Evolutionary conservation across 1,140 invertebrate genomes (phyloP), one percentile per base, ranked within the genome.

Genomic region (Reticulitermes speratus): DNA sequence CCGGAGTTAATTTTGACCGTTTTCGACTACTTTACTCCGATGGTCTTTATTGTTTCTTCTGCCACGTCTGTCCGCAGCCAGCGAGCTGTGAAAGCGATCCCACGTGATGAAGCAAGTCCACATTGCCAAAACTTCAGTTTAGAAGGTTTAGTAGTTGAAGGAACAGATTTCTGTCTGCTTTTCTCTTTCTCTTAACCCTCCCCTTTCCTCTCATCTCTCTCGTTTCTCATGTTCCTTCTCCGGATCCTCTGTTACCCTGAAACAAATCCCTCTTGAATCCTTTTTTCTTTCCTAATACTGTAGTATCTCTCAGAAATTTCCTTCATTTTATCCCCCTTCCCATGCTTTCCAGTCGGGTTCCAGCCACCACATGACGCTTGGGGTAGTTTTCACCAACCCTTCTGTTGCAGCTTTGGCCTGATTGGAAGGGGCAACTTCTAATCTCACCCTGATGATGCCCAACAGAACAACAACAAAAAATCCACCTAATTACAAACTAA

Each of bases 401-500:
- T 75, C 65, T 75, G 65, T 75, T 75, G 65, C 65, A n/a, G n/a
- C n/a, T 9, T 25, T 0, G n/a, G 25, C 65, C n/a, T 30, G n/a
- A 75, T 75, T 30, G 65, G 65, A 75, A 75, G 65, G 65, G n/a
- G 65, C 65, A 75, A 75, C 65, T 75, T 75, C 65, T 75, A 75
- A 75, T 75, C 65, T 75, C n/a, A 75, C 9, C 25, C 65, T 75
- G 65, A 75, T 75, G n/a, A 75, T 75, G n/a, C 65, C 65, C 25
- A 25, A 75, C 65, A 75, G n/a, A 75, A 30, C 25, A 75, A 30
- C 7, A 65, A 65, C 59, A 65, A 75, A 75, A 75, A 75, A 75
- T 75, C n/a, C 65, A n/a, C 65, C 65, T 75, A 75, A 75, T 75
- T 75, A 75, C 65, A 75, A 75, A 75, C 25, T 75, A 75, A 75